phyloP scores from a whole-genome alignment of 2,888 invertebrate genomes.

The Thereva unica region DNA sequence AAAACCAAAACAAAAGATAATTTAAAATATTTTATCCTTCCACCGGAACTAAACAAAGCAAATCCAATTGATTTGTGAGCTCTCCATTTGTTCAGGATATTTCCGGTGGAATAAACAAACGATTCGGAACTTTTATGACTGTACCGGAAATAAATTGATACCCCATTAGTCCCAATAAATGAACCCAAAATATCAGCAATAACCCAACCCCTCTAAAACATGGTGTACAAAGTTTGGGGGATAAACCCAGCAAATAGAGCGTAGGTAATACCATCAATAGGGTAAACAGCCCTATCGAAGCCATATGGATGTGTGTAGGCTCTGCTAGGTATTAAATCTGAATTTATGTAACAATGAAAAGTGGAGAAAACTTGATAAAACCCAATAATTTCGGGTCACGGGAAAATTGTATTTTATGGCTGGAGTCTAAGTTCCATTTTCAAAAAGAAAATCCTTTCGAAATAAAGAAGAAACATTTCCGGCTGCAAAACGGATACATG shows the following conservation, averaged over 20 bases:
- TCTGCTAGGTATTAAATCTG: constrained; percentile 13
- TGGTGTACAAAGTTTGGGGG: constrained; percentile 9
- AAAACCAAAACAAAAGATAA: too few relatives aligned
- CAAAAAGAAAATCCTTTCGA: constrained; percentile 12
- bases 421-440: neutral
- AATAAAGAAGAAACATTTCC: constrained; percentile 7
- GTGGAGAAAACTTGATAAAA: constrained; percentile 1
- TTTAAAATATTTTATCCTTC: constrained; percentile 2
- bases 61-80: constrained; percentile 32
- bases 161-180: constrained; percentile 27
- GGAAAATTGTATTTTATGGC: constrained; percentile 25
- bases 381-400: constrained; percentile 3
- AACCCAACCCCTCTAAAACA: neutral
- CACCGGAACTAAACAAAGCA: constrained; percentile 29
- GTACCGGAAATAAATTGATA: constrained; percentile 23
- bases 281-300: constrained; percentile 26
- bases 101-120: constrained; percentile 34
- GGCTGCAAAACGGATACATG: neutral
- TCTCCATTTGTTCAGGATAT: constrained; percentile 31
- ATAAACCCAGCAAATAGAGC: constrained; percentile 20
- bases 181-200: constrained; percentile 13
- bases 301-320: neutral
- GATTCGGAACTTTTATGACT: constrained; percentile 18
- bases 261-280: constrained; percentile 20
- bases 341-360: constrained; percentile 22